Evolutionary conservation across 2,113 vertebrate genomes (phyloP), one percentile per base, ranked within the genome.

Genomic region (Numida meleagris): DNA sequence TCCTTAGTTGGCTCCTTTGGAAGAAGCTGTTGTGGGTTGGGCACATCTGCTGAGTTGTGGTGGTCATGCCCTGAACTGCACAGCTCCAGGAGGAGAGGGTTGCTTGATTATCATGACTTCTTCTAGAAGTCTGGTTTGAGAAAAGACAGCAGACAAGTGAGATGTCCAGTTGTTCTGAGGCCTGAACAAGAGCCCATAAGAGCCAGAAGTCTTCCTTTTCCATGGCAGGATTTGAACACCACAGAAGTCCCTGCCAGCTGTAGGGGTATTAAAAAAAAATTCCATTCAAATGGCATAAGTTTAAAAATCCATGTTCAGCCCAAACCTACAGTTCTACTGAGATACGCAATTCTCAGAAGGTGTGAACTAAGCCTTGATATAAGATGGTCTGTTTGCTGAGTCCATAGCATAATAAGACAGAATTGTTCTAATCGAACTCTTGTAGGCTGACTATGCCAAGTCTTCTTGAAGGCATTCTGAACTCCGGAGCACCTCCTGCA

Each of bases 61-160:
- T 61, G 33, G 51, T 34, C 50, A 45, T 57, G 33, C 36, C 31
- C 68, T 86, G 59, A 76, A 57, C 50, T 53, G 9, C 29, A 16
- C 14, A 50, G 59, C 13, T 65, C 48, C 0, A 0, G 14, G 19
- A 71, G 2, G 29, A 51, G 2, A 59, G 68, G 68, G 27, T 14
- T 8, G 10, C 11, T 59, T 45, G 18, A 20, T 17, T 62, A 10
- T 6, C 1, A 2, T 13, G 20, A 23, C 5, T 77, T 86, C n/a
- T 61, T 73, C 53, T 61, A 24, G 61, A 83, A 63, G 17, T 15
- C n/a, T 71, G 45, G 14, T 8, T 5, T 77, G 61, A 55, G 34
- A 74, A 79, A 77, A 17, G 8, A 59, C 16, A 79, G 20, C 12
- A 84, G 25, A 23, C 8, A 62, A 59, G 53, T 16, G 58, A 66